Percentiles rank a stretch among this genome's conserved stretches.
These are phyloP conservation scores for Neoseiulus cucumeris DNA, from an alignment of 1,140 invertebrate genomes.

Conservation along the genomic window DNA sequence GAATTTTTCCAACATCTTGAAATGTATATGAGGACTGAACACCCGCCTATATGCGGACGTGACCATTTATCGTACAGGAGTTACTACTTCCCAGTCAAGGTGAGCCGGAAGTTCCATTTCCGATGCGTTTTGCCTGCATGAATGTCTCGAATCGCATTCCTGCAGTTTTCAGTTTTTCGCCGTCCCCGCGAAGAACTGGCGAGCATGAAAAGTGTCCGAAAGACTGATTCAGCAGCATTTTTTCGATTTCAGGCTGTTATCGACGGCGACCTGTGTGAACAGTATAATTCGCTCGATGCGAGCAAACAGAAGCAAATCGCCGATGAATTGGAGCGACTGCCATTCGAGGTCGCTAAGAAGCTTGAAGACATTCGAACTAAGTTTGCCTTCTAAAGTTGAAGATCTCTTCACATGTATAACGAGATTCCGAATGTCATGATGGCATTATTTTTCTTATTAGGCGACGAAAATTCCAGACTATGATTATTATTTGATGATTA, in stretches of 20 bases:
- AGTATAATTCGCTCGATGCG: slow-evolving; percentile 87
- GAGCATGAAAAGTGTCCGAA: too few relatives aligned
- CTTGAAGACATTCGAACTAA: slow-evolving; percentile 34
- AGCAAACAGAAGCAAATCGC: slow-evolving; percentile 85
- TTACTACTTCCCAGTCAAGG: slow-evolving; percentile 93
- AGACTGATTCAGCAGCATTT: too few relatives aligned
- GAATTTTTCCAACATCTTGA: slow-evolving; percentile 98
- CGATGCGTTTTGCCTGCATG: not conserved
- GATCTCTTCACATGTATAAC: too few relatives aligned
- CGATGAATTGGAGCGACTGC: slow-evolving; percentile 73
- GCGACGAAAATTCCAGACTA: too few relatives aligned
- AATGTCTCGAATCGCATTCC: not conserved
- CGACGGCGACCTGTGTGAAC: slow-evolving; percentile 96
- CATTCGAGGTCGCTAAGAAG: slow-evolving; percentile 62
- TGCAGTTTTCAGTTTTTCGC: too few relatives aligned
- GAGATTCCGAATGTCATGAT: too few relatives aligned
- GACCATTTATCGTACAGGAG: slow-evolving; percentile 93
- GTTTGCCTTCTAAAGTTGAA: slow-evolving; percentile 30
- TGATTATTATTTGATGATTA: too few relatives aligned
- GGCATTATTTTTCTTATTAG: too few relatives aligned
- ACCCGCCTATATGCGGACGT: slow-evolving; percentile 81
- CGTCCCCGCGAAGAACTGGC: too few relatives aligned
- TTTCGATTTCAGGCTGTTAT: slow-evolving; percentile 59
- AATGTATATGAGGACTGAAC: slow-evolving; percentile 97
- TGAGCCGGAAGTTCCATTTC: slow-evolving; percentile 24